Evolutionary conservation across 2,888 invertebrate species (phyloP), one percentile per base, ranked within the genome.

Genomic region (Ernsta delagoae): DNA sequence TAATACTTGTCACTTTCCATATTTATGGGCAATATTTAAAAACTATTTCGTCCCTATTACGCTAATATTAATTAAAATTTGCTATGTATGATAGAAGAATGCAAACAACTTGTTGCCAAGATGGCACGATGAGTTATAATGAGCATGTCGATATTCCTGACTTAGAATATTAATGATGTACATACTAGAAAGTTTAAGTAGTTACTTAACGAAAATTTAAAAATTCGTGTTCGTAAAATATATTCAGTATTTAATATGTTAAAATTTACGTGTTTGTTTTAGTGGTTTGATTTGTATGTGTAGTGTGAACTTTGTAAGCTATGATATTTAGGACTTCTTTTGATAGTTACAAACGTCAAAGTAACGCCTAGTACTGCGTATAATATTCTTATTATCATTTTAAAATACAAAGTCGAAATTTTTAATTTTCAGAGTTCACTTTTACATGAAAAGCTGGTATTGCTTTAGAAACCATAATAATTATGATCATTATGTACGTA

Each of bases 161-260:
- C 84, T 83, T 86, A 85, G 83, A 73, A 70, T 75, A 71, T 73
- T 56, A 73, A 62, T 88, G 85, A 83, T 90, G 90, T 92, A 90
- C 77, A 90, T 90, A 88, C 81, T 90, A 85, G 84, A 85, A 81
- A 78, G 65, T 72, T 82, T 81, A 83, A 86, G 87, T 87, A 85
- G 83, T 83, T 83, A 74, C 78, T 78, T 80, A 83, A 83, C 84
- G 80, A 82, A 84, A 84, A 45, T n/a, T 4, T n/a, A 86, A 87
- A 84, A 83, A 83, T 86, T 81, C 80, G 84, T 86, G 85, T 86
- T 86, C 78, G 84, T 77, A 82, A 83, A 83, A 83, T 83, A 79
- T 86, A 83, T 88, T 84, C 91, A 92, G 92, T 92, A 91, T 91
- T 92, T 84, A 87, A 82, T 85, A 85, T 80, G 86, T 88, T 87